phyloP scores from a whole-genome alignment of 2,113 vertebrate genomes.

The Sturnira hondurensis region DNA sequence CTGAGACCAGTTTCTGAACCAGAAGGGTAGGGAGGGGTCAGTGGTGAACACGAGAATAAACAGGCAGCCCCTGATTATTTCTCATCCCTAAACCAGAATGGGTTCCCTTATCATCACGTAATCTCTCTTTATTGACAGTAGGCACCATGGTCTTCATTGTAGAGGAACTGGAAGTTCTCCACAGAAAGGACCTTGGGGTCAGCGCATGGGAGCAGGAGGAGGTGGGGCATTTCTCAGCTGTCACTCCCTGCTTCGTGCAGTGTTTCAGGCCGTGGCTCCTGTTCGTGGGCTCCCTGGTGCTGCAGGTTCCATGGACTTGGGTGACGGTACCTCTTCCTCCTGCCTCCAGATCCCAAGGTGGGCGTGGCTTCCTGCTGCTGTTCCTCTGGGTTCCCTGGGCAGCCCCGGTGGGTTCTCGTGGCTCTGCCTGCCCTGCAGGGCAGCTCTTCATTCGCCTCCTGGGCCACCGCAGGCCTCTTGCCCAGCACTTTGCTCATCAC shows the following conservation, averaged over 20 bases:
- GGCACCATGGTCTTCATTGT: neutral
- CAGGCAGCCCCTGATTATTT: neutral
- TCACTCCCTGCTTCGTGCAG: neutral
- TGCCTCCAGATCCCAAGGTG: neutral
- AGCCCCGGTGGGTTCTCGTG: neutral
- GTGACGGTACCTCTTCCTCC: neutral
- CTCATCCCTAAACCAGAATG: neutral
- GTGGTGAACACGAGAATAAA: neutral
- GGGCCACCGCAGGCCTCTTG: accelerated
- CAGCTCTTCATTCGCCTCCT: neutral
- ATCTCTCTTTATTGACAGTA: neutral
- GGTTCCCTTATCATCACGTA: neutral
- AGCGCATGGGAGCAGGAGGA: neutral
- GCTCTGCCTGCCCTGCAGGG: neutral
- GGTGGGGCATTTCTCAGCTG: neutral
- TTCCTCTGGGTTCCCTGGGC: neutral
- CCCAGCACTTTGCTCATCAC: neutral
- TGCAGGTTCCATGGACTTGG: neutral
- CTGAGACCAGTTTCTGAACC: neutral
- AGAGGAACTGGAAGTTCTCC: neutral
- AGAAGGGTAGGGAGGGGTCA: neutral
- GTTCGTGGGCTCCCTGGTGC: neutral
- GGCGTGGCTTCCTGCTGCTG: neutral
- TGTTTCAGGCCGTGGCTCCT: neutral
- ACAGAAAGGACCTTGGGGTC: neutral